A percentile compares a stretch with the other conserved stretches of the same genome.
Evolutionary conservation across 2,113 vertebrate species (phyloP).

Genomic region (Podarcis raffonei): DNA sequence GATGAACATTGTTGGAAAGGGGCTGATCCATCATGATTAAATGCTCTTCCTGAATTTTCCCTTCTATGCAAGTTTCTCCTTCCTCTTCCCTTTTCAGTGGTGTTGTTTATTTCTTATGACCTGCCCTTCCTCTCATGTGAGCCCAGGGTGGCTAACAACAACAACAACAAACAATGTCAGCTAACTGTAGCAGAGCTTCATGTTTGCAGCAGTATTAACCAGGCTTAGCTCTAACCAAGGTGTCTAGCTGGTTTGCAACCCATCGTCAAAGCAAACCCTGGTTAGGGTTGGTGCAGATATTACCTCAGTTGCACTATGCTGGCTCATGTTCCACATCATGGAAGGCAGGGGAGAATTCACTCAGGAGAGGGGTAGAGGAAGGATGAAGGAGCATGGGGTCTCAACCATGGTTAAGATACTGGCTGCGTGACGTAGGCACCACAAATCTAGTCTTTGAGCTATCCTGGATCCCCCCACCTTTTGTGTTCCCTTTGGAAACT

Average conservation of each 20-base stretch:
- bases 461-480: neutral
- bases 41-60: neutral
- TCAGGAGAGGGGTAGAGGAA: neutral
- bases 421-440: neutral
- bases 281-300: neutral
- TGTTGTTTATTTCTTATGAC: neutral
- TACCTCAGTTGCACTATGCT: neutral
- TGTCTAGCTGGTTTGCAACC: neutral
- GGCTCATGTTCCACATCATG: too few relatives aligned
- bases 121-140: too few relatives aligned
- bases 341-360: neutral
- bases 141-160: too few relatives aligned
- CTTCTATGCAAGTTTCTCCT: neutral
- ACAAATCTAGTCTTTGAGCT: neutral
- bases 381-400: neutral
- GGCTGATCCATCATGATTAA: neutral
- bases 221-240: neutral
- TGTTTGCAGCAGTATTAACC: neutral
- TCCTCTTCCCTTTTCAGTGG: neutral
- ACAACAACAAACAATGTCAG: neutral
- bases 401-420: neutral
- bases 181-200: neutral
- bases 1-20: neutral
- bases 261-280: neutral
- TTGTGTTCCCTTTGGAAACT: constrained; percentile 22